A percentile compares a stretch with the other conserved stretches of the same genome.
Conservation (phyloP, 2,113 vertebrate genomes). For the Corythaixoides concolor region DNA sequence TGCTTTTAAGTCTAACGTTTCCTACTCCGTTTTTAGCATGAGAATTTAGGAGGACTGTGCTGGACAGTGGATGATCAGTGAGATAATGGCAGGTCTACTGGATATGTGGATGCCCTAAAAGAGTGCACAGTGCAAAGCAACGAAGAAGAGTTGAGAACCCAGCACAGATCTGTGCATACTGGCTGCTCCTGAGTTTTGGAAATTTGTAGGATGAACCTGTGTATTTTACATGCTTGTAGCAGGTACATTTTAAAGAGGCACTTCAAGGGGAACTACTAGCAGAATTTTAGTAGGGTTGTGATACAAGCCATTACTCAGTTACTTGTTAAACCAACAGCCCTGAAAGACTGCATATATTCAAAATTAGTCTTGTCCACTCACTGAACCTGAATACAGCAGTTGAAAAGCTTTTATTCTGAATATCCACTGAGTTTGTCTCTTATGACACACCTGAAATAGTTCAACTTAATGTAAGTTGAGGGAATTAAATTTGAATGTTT, state of each 20-base stretch:
- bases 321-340: background rate
- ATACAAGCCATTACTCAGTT: background rate
- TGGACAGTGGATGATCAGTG: background rate
- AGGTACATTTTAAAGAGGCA: slow-evolving; percentile 14
- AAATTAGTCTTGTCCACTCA: background rate
- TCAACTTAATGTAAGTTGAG: slow-evolving; percentile 61
- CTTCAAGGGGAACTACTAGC: slow-evolving; percentile 11
- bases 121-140: background rate
- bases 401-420: slow-evolving; percentile 27
- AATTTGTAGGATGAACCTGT: background rate
- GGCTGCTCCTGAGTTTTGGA: slow-evolving; percentile 24
- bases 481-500: background rate
- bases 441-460: background rate
- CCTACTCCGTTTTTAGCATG: background rate
- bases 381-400: slow-evolving; percentile 3
- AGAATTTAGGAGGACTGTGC: background rate
- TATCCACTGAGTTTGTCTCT: slow-evolving; percentile 21
- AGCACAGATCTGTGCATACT: background rate
- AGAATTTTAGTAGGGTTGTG: slow-evolving; percentile 8
- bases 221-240: background rate
- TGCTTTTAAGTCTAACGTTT: background rate
- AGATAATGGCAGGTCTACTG: background rate
- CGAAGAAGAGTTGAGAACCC: background rate
- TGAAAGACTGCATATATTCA: background rate
- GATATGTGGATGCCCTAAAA: background rate